Evolutionary conservation across 1,140 invertebrate genomes (phyloP), one percentile per base, ranked within the genome.

Genomic region (Caenorhabditis tropicalis): DNA sequence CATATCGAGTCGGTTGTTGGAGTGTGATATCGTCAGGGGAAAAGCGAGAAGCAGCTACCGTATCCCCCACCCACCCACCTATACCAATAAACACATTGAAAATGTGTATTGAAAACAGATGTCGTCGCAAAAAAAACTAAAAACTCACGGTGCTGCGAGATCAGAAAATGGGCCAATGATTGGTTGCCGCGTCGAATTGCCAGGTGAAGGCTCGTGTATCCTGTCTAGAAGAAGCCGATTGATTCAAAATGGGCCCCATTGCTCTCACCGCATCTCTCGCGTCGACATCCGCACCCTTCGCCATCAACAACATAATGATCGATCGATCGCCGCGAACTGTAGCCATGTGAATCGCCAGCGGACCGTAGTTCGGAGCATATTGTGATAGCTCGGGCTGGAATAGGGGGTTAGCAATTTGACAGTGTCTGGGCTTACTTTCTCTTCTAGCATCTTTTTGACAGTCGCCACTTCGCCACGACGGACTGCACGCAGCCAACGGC

Each of bases 161-260:
- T 74, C 65, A 74, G 65, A 74, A 74, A 74, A 10, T 74, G 65
- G 65, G 65, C 65, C 65, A 74, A 74, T n/a, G 65, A 74, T 74
- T 43, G 65, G 65, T 74, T 46, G 65, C 65, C 65, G 33, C 16
- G 65, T 74, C 36, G 65, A 74, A 74, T 74, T 74, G 65, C 65
- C 65, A 74, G 36, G 7, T 74, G 65, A 74, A 74, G 36, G n/a
- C 65, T 43, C 65, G 65, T 74, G 65, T 74, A 74, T 12, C 65
- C 65, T 43, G 65, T 29, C 65, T 74, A n/a, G 19, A 74, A 74
- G 65, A 74, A 21, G n/a, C 65, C 65, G 65, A 74, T 74, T 12
- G 5, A 12, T 43, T 74, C 31, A 43, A 24, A 46, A 12, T 43
- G 65, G 24, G 29, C 39, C 12, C 39, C n/a, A n/a, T n/a, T n/a